Base-by-base conservation (phyloP, 2,888 invertebrate genomes). In the Synergus itoensis region DNA sequence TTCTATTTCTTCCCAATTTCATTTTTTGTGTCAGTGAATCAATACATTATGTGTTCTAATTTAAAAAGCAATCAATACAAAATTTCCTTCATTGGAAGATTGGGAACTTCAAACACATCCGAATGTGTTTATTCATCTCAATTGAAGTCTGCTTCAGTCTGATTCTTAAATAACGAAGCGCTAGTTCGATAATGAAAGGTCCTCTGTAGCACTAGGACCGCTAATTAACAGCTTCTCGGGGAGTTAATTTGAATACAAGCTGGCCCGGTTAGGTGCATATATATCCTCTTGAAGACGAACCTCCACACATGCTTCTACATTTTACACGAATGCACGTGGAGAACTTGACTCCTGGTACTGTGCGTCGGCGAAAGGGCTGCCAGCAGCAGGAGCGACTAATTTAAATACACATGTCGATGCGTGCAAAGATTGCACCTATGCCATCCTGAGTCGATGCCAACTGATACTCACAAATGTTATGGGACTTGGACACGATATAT, bases 391-490 rank as follows among this genome's bases (percentile, higher is more conserved):
- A 88, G 88, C 90, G 88, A 88, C 90, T 90, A 91, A 91, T 91
- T 91, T 91, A 91, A 91, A 91, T 91, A 91, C 91, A 91, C 91
- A 90, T 91, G 91, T 91, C 90, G 91, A 90, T 91, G 90, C 89
- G 91, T 89, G 90, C 90, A 87, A 89, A 91, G 91, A 91, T 91
- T 91, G 89, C 89, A 88, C 89, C 89, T 88, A 87, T 89, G 84
- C 86, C 81, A 79, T 80, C 77, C 82, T 79, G 77, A 81, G 79
- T 78, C 80, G 81, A 81, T 82, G 80, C 80, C 82, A 79, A 82
- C 79, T 80, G 78, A 81, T 81, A 53, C 69, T 28, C 69, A 36
- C 69, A 73, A 73, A 73, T 73, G 48, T 73, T 73, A 48, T 73
- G 69, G 69, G 53, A 73, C 69, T 73, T 64, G 64, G 64, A 53